phyloP scores from a whole-genome alignment of 2,113 vertebrate species.

The Solea senegalensis region DNA sequence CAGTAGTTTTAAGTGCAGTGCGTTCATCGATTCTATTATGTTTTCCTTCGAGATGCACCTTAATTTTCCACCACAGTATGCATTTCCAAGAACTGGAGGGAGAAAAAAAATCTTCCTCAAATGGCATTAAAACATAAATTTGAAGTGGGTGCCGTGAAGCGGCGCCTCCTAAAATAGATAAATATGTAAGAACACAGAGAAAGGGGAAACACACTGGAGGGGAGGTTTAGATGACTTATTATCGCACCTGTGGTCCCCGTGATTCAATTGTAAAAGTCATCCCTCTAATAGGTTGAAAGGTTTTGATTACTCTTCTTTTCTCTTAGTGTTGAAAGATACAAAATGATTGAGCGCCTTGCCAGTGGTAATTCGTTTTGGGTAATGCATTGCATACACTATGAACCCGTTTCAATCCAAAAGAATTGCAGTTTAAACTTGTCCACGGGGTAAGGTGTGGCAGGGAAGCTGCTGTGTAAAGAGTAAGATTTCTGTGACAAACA shows the following conservation, averaged over 20 bases:
- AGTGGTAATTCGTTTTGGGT: constrained; percentile 99
- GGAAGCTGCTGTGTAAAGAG: constrained; percentile 45
- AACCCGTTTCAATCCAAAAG: constrained; percentile 92
- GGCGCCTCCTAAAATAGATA: constrained; percentile 90
- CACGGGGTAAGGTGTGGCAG: constrained; percentile 84
- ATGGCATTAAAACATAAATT: constrained; percentile 83
- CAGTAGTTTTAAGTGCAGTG: constrained; percentile 85
- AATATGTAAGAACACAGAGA: constrained; percentile 98
- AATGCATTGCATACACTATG: constrained; percentile 97
- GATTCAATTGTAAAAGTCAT: constrained; percentile 99
- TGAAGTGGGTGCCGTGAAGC: constrained; percentile 76
- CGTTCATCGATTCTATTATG: constrained; percentile 85
- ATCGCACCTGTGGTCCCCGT: constrained; percentile 99
- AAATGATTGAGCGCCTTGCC: constrained; percentile 96
- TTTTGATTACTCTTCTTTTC: constrained; percentile 99
- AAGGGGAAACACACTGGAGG: constrained; percentile 91
- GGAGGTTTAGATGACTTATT: constrained; percentile 97
- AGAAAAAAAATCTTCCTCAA: constrained; percentile 65
- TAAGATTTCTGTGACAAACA: constrained; percentile 65
- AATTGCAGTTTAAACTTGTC: constrained; percentile 95
- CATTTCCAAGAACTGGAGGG: constrained; percentile 79
- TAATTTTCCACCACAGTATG: constrained; percentile 83
- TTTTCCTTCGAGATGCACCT: constrained; percentile 86
- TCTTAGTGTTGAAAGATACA: constrained; percentile 98
- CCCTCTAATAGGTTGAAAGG: constrained; percentile 99